Evolutionary conservation across 2,113 vertebrate species (phyloP), one percentile per base, ranked within the genome.

Genomic region (Orcinus orca): DNA sequence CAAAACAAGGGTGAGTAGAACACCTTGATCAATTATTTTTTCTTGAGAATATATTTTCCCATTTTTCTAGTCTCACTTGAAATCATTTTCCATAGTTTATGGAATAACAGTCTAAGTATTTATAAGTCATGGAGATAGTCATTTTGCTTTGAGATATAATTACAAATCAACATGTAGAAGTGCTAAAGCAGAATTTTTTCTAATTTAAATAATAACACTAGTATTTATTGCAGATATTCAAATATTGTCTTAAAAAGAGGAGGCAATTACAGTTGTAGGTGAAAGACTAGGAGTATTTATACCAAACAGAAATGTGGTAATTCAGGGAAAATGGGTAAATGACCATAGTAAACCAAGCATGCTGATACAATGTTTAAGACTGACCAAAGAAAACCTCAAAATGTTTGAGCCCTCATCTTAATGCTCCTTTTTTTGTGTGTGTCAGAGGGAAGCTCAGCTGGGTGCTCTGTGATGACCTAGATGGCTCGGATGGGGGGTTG

Each of bases 31-130:
- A 67, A 58, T 77, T 86, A 90, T 90, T 96, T 91, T 91, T 44
- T 88, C 20, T 93, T 91, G 47, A 90, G 41, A 90, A 55, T 88
- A n/a, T 68, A 74, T 87, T 95, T 97, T 88, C 6, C 26, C 9
- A 11, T 91, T 93, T 88, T 93, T 96, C 55, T 92, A 23, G 36
- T 71, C 33, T 76, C 36, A 65, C 58, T 77, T 90, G 76, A 96
- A 88, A 97, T 80, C 31, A 67, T 90, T 97, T 93, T 71, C 23
- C n/a, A n/a, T 38, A 38, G 36, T 67, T 73, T 23, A 94, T 62
- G 31, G n/a, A 74, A 96, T 62, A 79, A 84, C 36, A 81, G 47
- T 38, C 25, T 41, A 68, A 55, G 14, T 92, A 44, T 85, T 92
- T 92, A 7, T 82, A 86, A 89, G 26, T 67, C n/a, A 79, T 29